Base-by-base conservation (phyloP, 2,888 invertebrate species). In the Drosophila dives region DNA sequence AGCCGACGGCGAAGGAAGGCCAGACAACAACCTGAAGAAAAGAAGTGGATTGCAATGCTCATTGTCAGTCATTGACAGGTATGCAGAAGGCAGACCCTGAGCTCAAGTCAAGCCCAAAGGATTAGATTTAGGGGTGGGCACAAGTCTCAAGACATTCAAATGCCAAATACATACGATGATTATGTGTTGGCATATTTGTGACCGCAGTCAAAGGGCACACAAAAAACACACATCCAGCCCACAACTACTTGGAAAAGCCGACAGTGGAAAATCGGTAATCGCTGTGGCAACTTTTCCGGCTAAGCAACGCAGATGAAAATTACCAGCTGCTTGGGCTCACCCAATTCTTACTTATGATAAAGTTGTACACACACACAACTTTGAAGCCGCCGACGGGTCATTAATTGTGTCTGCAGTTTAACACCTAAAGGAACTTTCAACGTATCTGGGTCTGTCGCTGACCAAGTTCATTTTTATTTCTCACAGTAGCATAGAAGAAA, bases 141-240 rank as follows among this genome's bases (percentile, higher is more conserved):
- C 42, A 3, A 40, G 33, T 29, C 49, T 50, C 56, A 64, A 75
- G 77, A 56, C 69, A 77, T 67, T 69, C 74, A 72, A 78, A 69
- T 72, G 71, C 72, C 78, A 77, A 74, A 77, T 64, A 70, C 71
- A 23, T 23, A 23, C 74, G 68, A 81, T 84, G 77, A 89, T 86
- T 74, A 77, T 89, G 90, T 87, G 89, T 86, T 86, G 85, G 82
- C 85, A 87, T 84, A 77, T 89, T 77, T 89, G 88, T 80, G 88
- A 77, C 77, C 51, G 66, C 72, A 66, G 65, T 67, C 64, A 86
- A 75, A 80, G 64, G 71, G 69, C 60, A 45, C 55, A 55, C 38
- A 38, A 1, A 36, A 23, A 10, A 15, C 12, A 33, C 20, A 53
- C 36, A 36, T 17, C 42, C 42, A 64, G 61, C 40, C 48, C 63